Base-by-base conservation (phyloP, 2,113 vertebrate species). In the Myiagra hebetior region DNA sequence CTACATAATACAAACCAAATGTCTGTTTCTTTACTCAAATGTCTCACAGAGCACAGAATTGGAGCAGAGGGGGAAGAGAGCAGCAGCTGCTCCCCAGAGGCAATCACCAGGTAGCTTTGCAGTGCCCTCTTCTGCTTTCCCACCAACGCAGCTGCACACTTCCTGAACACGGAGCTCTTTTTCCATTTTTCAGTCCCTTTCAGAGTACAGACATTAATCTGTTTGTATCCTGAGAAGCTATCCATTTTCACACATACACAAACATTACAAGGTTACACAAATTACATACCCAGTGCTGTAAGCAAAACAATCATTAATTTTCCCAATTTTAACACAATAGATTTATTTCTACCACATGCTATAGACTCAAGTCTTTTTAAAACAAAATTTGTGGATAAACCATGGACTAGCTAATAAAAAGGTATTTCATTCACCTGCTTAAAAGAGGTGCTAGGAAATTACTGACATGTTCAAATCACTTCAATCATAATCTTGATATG, bases 401-500 rank as follows among this genome's bases (percentile, higher is more conserved):
- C 11, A 46, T 4, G 7, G 8, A 47, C 2, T 22, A 70, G 10
- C 41, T 37, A 93, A 90, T 86, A 82, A 92, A 96, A 96, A 94
- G 15, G 37, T 75, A 94, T n/a, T 94, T 94, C 74, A 94, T 95
- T 97, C 91, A 93, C 53, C 49, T 56, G 31, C 33, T 94, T 95
- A 87, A 91, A 97, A 90, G 70, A 91, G 89, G 50, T 93, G 79
- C 70, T 81, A 95, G 88, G 68, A 96, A 75, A 89, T 93, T 95
- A 93, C 35, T 80, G 41, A 94, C 59, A 87, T 67, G 64, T 56
- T 79, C 73, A 87, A 94, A 91, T 74, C 5, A 95, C 81, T 94
- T 85, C 47, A 80, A 65, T 85, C 64, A 89, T 56, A 78, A 82
- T 44, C 67, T 72, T 76, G 21, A 8, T 55, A 76, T 2, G 5